Conservation (phyloP, 1,140 invertebrate species). For the Harpegnathos saltator region DNA sequence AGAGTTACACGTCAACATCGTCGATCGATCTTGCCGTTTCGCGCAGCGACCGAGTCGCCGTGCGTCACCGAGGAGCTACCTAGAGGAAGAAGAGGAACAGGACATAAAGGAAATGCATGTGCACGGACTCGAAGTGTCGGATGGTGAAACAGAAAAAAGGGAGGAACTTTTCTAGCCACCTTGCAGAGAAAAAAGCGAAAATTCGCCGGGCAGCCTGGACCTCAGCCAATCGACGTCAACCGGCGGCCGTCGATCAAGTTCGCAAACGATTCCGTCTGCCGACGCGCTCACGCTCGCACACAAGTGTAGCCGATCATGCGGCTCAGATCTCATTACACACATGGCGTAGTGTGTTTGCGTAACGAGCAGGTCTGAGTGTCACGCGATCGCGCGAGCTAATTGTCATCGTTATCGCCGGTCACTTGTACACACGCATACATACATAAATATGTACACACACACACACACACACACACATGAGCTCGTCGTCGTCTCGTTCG, state of each 20-base stretch:
- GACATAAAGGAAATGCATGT: not conserved
- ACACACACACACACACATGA: no score
- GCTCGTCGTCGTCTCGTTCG: no score
- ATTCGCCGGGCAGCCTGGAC: not conserved
- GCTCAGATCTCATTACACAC: conserved; percentile 11
- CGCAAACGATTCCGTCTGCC: conserved; percentile 30
- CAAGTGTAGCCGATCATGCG: conserved; percentile 23
- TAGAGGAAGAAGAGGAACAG: conserved; percentile 1
- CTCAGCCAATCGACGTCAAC: not conserved
- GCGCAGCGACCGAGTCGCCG: conserved; percentile 28
- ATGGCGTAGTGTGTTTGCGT: not conserved
- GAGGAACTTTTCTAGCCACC: not conserved
- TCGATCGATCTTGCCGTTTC: conserved; percentile 48
- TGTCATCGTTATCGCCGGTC: no score
- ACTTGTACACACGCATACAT: no score
- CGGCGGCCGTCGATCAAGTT: not conserved
- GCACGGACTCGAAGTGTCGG: not conserved
- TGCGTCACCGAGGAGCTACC: conserved; percentile 11
- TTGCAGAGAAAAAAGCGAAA: not conserved
- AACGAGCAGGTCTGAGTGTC: not conserved
- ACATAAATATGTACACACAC: no score
- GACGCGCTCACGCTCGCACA: conserved; percentile 8
- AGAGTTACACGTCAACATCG: conserved; percentile 39
- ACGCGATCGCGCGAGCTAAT: conserved; percentile 6
- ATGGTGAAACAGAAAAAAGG: not conserved